Percentiles rank a stretch among this genome's conserved stretches.
phyloP scores from a whole-genome alignment of 2,113 vertebrate genomes.

The Anguilla rostrata region DNA sequence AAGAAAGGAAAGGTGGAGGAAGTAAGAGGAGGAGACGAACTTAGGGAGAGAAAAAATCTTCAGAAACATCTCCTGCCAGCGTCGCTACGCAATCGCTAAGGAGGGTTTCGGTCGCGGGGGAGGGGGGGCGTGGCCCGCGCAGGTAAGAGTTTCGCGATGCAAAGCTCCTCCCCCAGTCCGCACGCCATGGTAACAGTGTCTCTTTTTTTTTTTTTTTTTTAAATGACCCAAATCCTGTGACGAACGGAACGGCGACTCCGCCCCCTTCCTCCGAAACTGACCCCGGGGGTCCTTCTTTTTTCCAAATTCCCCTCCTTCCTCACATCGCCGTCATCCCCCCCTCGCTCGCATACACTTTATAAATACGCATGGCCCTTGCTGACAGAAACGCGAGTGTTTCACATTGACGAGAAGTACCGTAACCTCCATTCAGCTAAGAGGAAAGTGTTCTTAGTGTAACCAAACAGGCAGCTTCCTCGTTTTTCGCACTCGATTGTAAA shows the following conservation, averaged over 20 bases:
- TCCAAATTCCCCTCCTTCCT: conserved; percentile 23
- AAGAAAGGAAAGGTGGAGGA: conserved; percentile 53
- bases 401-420: conserved; percentile 69
- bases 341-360: conserved; percentile 20
- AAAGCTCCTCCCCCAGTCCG: no score
- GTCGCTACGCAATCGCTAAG: background rate
- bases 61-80: conserved; percentile 30
- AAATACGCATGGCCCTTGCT: conserved; percentile 49
- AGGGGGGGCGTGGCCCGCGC: no score
- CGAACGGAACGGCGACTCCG: background rate
- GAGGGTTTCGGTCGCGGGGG: no score
- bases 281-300: conserved; percentile 14
- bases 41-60: conserved; percentile 18
- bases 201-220: no score
- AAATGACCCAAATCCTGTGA: background rate
- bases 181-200: background rate
- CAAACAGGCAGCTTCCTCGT: conserved; percentile 67
- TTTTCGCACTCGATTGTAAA: conserved; percentile 61
- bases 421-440: conserved; percentile 61
- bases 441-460: conserved; percentile 42
- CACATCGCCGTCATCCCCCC: conserved; percentile 15
- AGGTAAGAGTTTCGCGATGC: no score
- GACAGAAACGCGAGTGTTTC: conserved; percentile 51
- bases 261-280: background rate
- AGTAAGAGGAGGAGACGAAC: conserved; percentile 45